Conservation (phyloP, 2,888 invertebrate genomes). For the Amorpha juglandis region DNA sequence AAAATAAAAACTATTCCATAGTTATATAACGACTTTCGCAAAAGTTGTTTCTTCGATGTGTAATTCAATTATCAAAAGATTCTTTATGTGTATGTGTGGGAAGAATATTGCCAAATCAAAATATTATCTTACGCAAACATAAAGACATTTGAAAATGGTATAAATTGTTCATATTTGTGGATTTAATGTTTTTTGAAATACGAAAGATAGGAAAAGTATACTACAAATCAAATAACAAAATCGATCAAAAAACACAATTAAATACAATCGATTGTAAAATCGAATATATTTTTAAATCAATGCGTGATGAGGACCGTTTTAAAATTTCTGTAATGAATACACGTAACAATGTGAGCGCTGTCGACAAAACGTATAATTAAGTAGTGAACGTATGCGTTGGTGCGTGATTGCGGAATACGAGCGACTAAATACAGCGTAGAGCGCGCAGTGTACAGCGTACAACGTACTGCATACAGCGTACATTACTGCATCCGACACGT, state of each 20-base stretch:
- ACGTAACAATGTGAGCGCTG: slow-evolving; percentile 1
- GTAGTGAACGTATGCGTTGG: slow-evolving; percentile 51
- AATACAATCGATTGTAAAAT: background rate
- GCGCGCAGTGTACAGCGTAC: too few species aligned
- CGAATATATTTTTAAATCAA: background rate
- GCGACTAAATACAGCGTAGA: background rate
- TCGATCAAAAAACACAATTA: background rate
- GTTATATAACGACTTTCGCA: too few species aligned
- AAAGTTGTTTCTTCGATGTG: background rate
- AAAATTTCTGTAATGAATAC: background rate
- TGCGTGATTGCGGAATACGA: slow-evolving; percentile 36
- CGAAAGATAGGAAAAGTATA: background rate
- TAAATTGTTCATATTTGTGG: background rate
- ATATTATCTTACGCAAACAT: background rate
- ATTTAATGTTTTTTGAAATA: background rate
- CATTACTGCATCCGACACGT: too few species aligned
- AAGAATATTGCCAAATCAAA: background rate
- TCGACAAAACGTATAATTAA: slow-evolving; percentile 39
- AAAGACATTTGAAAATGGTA: background rate
- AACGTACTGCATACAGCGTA: too few species aligned
- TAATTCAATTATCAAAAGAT: background rate
- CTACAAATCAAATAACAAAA: background rate
- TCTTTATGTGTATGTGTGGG: background rate
- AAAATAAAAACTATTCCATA: background rate
- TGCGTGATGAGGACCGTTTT: background rate